Base-by-base conservation (phyloP, 2,888 invertebrate genomes). In the Diarsia mendica region DNA sequence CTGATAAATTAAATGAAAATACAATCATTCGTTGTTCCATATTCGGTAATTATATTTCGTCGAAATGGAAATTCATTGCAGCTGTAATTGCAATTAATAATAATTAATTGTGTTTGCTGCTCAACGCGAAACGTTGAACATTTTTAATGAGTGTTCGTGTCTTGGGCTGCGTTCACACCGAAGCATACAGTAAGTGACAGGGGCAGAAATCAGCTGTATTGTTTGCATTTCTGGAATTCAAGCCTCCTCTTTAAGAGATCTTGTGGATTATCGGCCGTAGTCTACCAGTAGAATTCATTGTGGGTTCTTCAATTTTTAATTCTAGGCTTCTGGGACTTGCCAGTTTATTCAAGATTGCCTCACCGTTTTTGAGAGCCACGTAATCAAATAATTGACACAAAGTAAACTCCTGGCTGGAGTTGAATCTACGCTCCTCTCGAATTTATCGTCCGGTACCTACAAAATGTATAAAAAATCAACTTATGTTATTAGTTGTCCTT, bases 81-180 rank as follows among this genome's bases (percentile, higher is more conserved):
- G 20, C 58, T 60, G 58, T 78, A 77, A 77, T 80, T 82, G 48
- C 28, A 39, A 67, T 82, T 67, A 64, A 67, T 71, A 63, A 77
- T 64, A 71, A 83, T 72, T 60, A 49, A 55, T 23, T 33, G 64
- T 72, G 60, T 77, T 82, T 55, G 69, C 15, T 68, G 13, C n/a
- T 49, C 65, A 46, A 55, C 65, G 60, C 55, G 33, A 49, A 66
- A 61, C n/a, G 13, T 44, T 33, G 18, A 60, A 55, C 20, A 60
- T 49, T 69, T 75, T 55, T 67, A 76, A 79, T 55, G 49, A 81
- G 33, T 46, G 49, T 75, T 3, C 8, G 39, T 18, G 51, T 33
- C 23, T 63, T 63, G 44, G 63, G 63, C 11, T 63, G 44, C 9
- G 13, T 63, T 63, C 44, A 63, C 44, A 63, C 63, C 46, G 63